Evolutionary conservation across 2,888 invertebrate genomes (phyloP), one percentile per base, ranked within the genome.

Genomic region (Physocephala rufipes): DNA sequence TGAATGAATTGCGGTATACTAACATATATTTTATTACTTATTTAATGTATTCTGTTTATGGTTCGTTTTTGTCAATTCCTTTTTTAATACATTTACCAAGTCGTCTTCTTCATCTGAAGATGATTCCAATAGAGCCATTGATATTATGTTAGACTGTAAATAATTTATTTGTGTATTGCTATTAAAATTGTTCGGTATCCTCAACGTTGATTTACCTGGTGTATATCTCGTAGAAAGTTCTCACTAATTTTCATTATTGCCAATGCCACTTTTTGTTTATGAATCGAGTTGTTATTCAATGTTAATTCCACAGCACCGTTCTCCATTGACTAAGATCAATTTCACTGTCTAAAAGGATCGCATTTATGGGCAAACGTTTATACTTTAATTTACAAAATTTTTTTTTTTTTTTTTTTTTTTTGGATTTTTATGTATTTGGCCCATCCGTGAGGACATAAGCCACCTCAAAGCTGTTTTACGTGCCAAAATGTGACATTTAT

Each of bases 91-190:
- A 61, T 13, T 59, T 16, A 30, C 36, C 51, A 69, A 3, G 15
- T 69, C 69, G 19, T 63, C 69, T 21, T 63, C 69, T 19, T 69
- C 69, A 45, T 69, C 69, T 7, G 61, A 61, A 13, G 69, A 69
- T 4, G 69, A 69, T 53, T 69, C 69, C 9, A 69, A 1, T 36
- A 69, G 53, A 2, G 51, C 16, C 12, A n/a, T 24, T 0, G 62
- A 43, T 7, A 53, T 5, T 13, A 53, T n/a, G 4, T 53, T 30
- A 2, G 49, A 28, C 67, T 67, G 45, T 5, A 58, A 49, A 28
- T n/a, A 28, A 15, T 24, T 24, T 4, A 45, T 43, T 28, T 28
- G 19, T 36, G 43, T 19, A 28, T 2, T 55, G 28, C 12, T 21
- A 19, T 51, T 43, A 24, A 26, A 67, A 24, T 47, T 53, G 24